Evolutionary conservation across 2,797 vertebrate species (phyloP), one percentile per base, ranked within the genome.

Genomic region (Podarcis lilfordi): DNA sequence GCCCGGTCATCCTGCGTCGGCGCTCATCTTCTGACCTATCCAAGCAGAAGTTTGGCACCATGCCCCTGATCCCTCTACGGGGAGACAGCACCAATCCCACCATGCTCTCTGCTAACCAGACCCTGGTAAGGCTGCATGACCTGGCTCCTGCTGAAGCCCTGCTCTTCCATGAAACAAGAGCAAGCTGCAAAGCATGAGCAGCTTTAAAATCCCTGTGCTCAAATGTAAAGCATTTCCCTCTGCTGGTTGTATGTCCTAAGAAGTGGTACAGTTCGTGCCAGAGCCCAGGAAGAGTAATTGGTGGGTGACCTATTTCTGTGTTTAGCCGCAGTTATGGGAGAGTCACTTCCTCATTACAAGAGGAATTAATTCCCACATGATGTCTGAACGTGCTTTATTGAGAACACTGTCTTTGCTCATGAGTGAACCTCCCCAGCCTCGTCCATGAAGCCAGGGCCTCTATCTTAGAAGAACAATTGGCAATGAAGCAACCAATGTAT

Each of bases 21-120:
- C 98, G 96, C 93, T 99, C 98, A 23, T 98, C 98, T 79, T 98
- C 98, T 0, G 98, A 99, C 90, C 97, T 99, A 2, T 97, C 97
- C 90, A 99, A 98, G 96, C 98, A 99, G 96, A 99, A 98, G 96
- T 99, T 99, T 0, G 98, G 98, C 87, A 99, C 98, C 0, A 99
- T 99, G 98, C 98, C 99, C 0, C 96, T 99, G 84, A 97, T 99
- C 88, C 98, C 99, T 1, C 98, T 99, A 93, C 97, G 97, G 1
- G 99, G 98, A 87, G 97, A 98, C 90, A 98, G 98, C 95, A 99
- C 98, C 4, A 98, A 98, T 50, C 95, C 97, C 93, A 98, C 97
- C 93, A 98, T 99, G 97, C 97, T 99, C 71, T 98, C 98, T 0
- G 98, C 98, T 95, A 99, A 99, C 95, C 98, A 99, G 97, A 99